These are phyloP conservation scores for Pagrus major DNA, from an alignment of 2,113 vertebrate genomes.

Conservation along the genomic window DNA sequence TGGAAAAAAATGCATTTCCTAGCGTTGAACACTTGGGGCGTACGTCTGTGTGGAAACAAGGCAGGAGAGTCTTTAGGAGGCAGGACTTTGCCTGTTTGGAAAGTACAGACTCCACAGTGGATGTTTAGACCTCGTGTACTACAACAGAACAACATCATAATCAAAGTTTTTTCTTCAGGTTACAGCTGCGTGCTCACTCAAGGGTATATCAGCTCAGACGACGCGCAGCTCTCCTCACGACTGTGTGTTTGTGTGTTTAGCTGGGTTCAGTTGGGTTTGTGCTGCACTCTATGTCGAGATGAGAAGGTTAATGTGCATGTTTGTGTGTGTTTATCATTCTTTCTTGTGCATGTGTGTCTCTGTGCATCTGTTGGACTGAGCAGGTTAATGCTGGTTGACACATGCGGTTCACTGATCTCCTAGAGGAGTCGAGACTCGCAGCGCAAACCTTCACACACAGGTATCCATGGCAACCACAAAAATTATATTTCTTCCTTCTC, in stretches of 20 bases:
- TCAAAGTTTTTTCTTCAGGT: slow-evolving; percentile 45
- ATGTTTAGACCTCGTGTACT: slow-evolving; percentile 41
- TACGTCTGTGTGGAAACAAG: too few species aligned
- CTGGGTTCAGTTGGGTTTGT: slow-evolving; percentile 37
- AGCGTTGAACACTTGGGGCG: too few species aligned
- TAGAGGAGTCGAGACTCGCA: slow-evolving; percentile 78
- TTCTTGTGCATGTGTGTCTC: slow-evolving; percentile 48
- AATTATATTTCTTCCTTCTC: slow-evolving; percentile 74
- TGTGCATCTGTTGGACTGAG: slow-evolving; percentile 71
- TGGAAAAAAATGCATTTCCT: too few species aligned
- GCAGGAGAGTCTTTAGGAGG: background rate
- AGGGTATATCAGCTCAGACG: slow-evolving; percentile 43
- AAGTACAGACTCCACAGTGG: background rate
- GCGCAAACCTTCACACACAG: slow-evolving; percentile 75
- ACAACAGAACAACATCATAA: slow-evolving; percentile 52
- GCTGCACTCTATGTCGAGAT: slow-evolving; percentile 18
- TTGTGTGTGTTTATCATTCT: slow-evolving; percentile 51
- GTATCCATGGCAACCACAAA: slow-evolving; percentile 85
- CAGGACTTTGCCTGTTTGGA: slow-evolving; percentile 18
- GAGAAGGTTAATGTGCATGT: slow-evolving; percentile 57
- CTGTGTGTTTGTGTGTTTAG: slow-evolving; percentile 46
- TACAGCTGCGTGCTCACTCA: slow-evolving; percentile 41
- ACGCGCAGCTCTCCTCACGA: slow-evolving; percentile 17
- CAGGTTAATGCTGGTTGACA: slow-evolving; percentile 83
- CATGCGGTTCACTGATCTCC: slow-evolving; percentile 81